A percentile compares a stretch with the other conserved stretches of the same genome.
Conservation (phyloP, 2,888 invertebrate genomes). For the Cantharis lateralis region DNA sequence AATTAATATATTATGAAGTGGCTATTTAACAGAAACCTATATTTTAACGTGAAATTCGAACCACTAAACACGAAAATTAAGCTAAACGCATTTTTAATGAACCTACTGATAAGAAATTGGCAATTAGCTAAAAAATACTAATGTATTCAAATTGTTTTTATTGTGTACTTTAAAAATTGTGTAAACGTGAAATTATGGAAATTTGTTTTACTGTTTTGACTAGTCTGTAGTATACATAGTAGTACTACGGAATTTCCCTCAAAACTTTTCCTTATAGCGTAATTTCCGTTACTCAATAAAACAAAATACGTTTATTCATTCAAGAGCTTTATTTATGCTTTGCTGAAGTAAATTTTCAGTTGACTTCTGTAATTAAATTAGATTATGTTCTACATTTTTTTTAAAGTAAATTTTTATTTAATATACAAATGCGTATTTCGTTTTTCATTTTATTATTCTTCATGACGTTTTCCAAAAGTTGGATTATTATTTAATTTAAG, state of each 20-base stretch:
- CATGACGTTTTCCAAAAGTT: background rate
- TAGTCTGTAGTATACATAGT: background rate
- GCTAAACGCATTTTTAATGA: background rate
- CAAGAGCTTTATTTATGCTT: background rate
- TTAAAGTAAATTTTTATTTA: background rate
- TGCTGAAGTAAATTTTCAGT: background rate
- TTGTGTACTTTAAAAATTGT: background rate
- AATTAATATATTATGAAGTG: too few species aligned
- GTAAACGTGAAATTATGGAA: background rate
- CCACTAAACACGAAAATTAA: background rate
- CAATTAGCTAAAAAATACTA: background rate
- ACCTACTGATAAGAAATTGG: background rate
- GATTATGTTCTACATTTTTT: background rate
- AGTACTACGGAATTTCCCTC: slow-evolving; percentile 9
- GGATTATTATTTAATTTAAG: background rate
- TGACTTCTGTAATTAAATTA: background rate
- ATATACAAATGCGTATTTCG: too few species aligned
- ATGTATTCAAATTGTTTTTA: background rate
- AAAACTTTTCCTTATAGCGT: slow-evolving; percentile 12
- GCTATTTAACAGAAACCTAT: too few species aligned
- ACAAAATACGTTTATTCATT: background rate
- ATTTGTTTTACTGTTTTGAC: background rate
- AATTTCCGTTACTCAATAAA: slow-evolving; percentile 2
- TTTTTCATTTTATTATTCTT: background rate
- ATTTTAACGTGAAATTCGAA: background rate